Evolutionary conservation across 2,797 vertebrate species (phyloP).

Genomic region (Mionectes olivaceus): DNA sequence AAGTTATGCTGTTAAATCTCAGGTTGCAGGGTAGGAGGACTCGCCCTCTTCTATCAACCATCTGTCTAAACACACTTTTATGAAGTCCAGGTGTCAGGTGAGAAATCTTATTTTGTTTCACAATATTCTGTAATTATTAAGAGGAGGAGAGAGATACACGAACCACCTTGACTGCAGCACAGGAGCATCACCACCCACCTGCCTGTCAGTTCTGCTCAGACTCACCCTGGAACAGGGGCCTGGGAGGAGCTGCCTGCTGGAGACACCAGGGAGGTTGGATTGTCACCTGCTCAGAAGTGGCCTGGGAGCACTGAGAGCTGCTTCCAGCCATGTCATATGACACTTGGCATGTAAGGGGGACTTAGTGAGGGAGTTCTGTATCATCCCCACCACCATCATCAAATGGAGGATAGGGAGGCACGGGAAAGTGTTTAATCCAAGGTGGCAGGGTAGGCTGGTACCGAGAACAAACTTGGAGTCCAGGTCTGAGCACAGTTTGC

Average conservation of each 20-base stretch:
- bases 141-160: background rate
- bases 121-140: background rate
- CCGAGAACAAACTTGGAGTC: background rate
- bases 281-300: background rate
- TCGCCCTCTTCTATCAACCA: accelerated
- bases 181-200: background rate
- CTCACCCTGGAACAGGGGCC: accelerated
- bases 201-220: background rate
- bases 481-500: background rate
- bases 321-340: background rate
- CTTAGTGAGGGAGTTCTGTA: background rate
- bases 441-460: background rate
- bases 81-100: background rate
- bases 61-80: background rate
- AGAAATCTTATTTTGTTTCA: background rate
- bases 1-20: background rate
- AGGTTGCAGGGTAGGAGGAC: background rate
- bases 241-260: background rate
- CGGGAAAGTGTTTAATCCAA: background rate
- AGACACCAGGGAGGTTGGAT: accelerated
- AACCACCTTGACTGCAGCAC: background rate
- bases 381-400: background rate
- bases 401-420: background rate
- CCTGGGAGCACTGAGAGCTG: background rate
- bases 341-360: background rate